Base-by-base conservation (phyloP, 92 coral and sea anemone species). In the Phenganax subtilis region DNA sequence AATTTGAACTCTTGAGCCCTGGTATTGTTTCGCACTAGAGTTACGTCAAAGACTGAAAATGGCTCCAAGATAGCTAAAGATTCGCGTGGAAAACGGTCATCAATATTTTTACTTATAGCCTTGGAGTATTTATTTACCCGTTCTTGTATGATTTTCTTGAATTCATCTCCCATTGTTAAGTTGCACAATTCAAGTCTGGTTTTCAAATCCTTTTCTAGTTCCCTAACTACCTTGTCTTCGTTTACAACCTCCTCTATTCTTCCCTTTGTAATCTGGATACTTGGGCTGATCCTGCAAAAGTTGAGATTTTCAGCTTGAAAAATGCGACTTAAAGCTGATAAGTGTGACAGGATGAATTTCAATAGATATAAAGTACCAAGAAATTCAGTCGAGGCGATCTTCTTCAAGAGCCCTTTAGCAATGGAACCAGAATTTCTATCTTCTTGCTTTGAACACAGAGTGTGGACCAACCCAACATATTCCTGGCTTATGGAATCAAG, bases 391-490 rank as follows among this genome's bases (percentile, higher is more conserved):
- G 67, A 82, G 64, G 71, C 80, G 51, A 82, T 68, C 77, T 72
- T 82, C 80, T 72, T 82, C 44, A 82, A 63, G 68, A 82, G 85
- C 57, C 85, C 80, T 82, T 59, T 73, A 44, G 80, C 85, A 75
- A 71, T 72, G 66, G 72, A 55, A 28, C 85, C 80, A 27, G 80
- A 72, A 20, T 64, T 66, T 54, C 52, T 28, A 71, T 82, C 85
- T 60, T 82, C 72, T 71, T 82, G 72, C 77, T 71, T 54, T n/a
- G 65, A 60, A 51, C 80, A 80, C 55, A 82, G 85, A 27, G 79
- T 62, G 55, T 74, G 79, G 51, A 82, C 70, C 31, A 82, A 71
- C 58, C 85, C 85, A 55, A 55, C 80, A 72, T 72, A 82, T 73
- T 72, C 85, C 54, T 70, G 57, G 77, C 72, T 68, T 68, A 82